Percentiles rank a stretch among this genome's conserved stretches.
phyloP scores from a whole-genome alignment of 2,797 vertebrate genomes.

The Hydrophis major region DNA sequence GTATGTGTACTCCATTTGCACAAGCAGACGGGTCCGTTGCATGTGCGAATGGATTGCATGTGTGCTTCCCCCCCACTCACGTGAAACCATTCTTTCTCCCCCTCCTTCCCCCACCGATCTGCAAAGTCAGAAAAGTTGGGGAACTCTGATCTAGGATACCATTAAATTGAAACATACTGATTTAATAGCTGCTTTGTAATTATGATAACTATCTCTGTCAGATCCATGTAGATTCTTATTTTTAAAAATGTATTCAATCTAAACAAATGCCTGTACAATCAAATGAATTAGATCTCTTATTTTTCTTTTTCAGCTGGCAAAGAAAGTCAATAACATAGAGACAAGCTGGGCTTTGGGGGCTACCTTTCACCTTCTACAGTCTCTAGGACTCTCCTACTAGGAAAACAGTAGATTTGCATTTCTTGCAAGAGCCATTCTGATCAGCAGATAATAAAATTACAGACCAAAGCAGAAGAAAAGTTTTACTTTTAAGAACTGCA shows the following conservation, averaged over 20 bases:
- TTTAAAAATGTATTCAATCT: background rate
- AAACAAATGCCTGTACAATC: background rate
- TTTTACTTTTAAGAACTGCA: constrained; percentile 25
- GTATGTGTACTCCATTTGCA: background rate
- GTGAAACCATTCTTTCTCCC: background rate
- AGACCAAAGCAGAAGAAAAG: constrained; percentile 44
- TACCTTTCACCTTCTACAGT: constrained; percentile 90
- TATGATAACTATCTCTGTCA: background rate
- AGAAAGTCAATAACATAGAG: constrained; percentile 98
- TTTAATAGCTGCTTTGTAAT: background rate
- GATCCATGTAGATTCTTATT: background rate
- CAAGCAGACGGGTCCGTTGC: fast-evolving
- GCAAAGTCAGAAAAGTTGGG: background rate
- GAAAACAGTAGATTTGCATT: constrained; percentile 34
- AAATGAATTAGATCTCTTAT: constrained; percentile 34
- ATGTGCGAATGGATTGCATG: background rate
- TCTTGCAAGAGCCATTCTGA: constrained; percentile 35
- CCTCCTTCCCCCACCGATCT: background rate
- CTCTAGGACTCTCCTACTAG: constrained; percentile 84
- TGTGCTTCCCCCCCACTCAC: background rate
- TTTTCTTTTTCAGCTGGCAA: constrained; percentile 80
- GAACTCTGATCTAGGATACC: background rate
- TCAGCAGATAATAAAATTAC: constrained; percentile 28
- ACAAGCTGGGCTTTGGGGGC: constrained; percentile 97
- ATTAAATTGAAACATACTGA: background rate